Evolutionary conservation across 2,888 invertebrate species (phyloP), one percentile per base, ranked within the genome.

Genomic region (Leptinotarsa peninsularis): DNA sequence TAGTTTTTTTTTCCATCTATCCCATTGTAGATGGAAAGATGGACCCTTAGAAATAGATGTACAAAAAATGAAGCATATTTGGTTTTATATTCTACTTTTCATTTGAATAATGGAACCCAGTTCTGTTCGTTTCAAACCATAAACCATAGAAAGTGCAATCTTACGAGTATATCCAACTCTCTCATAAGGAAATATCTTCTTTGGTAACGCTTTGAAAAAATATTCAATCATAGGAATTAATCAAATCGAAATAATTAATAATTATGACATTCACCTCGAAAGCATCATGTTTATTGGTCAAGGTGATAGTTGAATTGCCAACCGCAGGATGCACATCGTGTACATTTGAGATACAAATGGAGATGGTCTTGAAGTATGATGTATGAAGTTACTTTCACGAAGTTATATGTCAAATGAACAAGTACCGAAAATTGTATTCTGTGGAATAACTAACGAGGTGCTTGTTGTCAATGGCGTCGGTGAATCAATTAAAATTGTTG

Each of bases 221-320:
- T 17, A 23, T 5, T 52, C 4, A 58, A 58, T 27, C 58, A 15
- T 27, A 14, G 1, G 15, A 58, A 58, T 58, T 4, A 18, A 3
- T 58, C 21, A 58, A 21, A 18, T 18, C 23, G 21, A 18, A 23
- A 18, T 58, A 21, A 58, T 27, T 58, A 18, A 43, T 43, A 63
- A n/a, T 63, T 15, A 63, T 63, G n/a, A 63, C 33, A 63, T 33
- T 43, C n/a, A 63, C 63, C 63, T 63, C 63, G 63, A 63, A 63
- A 63, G n/a, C 18, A 43, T n/a, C n/a, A 63, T 63, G 43, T 70
- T 73, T 73, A 63, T 69, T 69, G 69, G 74, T 70, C 74, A 74
- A 74, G 74, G 74, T 69, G 43, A 70, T 70, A 52, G 63, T 63
- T 33, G 63, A 18, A 63, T 63, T 43, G 27, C 27, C 17, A 27